These are phyloP conservation scores for Noctua janthina DNA, from an alignment of 2,888 invertebrate species.

Conservation along the genomic window DNA sequence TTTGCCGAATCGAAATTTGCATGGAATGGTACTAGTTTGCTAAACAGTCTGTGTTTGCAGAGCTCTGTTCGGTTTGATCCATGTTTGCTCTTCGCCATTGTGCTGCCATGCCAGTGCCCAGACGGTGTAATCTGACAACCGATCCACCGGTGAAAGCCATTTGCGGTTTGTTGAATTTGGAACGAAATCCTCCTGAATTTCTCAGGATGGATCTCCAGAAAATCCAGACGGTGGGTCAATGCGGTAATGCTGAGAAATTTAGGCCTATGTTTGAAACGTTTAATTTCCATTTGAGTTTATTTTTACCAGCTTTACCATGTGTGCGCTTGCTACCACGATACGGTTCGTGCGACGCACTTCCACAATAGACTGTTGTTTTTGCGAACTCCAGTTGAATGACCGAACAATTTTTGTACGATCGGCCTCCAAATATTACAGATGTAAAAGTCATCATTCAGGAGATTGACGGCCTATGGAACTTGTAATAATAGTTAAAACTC, in stretches of 20 bases:
- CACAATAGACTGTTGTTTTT: slow-evolving; percentile 85
- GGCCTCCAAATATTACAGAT: slow-evolving; percentile 73
- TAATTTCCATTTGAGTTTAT: slow-evolving; percentile 8
- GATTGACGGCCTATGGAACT: slow-evolving; percentile 41
- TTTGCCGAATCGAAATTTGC: slow-evolving; percentile 79
- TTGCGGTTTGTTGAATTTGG: slow-evolving; percentile 46
- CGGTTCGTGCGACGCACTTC: slow-evolving; percentile 79
- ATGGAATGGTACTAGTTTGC: slow-evolving; percentile 73
- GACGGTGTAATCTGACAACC: slow-evolving; percentile 65
- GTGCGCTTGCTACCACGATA: slow-evolving; percentile 67
- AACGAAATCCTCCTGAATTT: slow-evolving; percentile 18
- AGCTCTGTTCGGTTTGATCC: slow-evolving; percentile 80
- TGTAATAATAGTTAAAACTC: slow-evolving; percentile 12
- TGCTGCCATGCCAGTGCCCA: slow-evolving; percentile 71
- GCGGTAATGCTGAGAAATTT: not conserved
- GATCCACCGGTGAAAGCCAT: slow-evolving; percentile 53
- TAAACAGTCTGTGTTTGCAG: slow-evolving; percentile 77
- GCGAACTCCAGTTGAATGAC: slow-evolving; percentile 79
- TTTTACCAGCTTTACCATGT: slow-evolving; percentile 50
- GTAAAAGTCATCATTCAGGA: slow-evolving; percentile 59
- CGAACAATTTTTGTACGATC: slow-evolving; percentile 81
- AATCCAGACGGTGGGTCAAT: not conserved
- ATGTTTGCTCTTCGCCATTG: slow-evolving; percentile 82
- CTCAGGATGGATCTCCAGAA: not conserved
- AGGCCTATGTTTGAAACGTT: not conserved